Evolutionary conservation across 2,113 vertebrate genomes (phyloP), one percentile per base, ranked within the genome.

Genomic region (Alectura lathami): DNA sequence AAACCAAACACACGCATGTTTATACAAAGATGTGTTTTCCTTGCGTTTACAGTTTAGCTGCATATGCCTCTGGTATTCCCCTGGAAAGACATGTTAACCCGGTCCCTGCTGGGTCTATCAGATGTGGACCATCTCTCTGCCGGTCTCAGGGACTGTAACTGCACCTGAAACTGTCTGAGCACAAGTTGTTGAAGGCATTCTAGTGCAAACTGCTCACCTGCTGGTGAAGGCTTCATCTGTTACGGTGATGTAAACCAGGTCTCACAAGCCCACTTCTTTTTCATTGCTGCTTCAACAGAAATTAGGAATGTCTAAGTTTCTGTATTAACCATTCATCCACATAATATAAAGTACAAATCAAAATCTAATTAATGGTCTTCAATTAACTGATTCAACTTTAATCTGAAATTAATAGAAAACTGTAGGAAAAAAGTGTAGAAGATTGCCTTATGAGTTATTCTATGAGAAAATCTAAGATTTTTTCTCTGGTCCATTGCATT

Each of bases 261-360:
- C 92, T 70, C 83, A 11, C 1, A 8, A 79, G 91, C 70, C 64
- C 43, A 51, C 0, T 4, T 47, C 64, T 51, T 50, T 4, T 90
- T 74, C 4, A 1, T 81, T 76, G 88, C 92, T 88, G 88, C 72
- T 89, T 94, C 68, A 69, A 66, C 67, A 89, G 77, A 93, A 94
- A 86, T 86, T 70, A 91, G 63, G 73, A 45, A 42, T 63, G 34
- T 51, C 87, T 91, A 38, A 96, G 82, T 56, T 87, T 89, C 38
- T 73, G 36, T 76, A 45, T 80, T 89, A 89, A 77, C 57, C 45
- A 42, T 48, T 87, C 60, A 73, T 83, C 78, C 68, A 53, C 42
- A 26, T 77, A 75, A 72, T 72, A 56, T 23, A 66, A 88, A 88
- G 45, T 62, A 70, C 42, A 90, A 88, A 36, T 4, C n/a, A 76